Base-by-base conservation (phyloP, 2,888 invertebrate genomes). In the Trichogramma evanescens region DNA sequence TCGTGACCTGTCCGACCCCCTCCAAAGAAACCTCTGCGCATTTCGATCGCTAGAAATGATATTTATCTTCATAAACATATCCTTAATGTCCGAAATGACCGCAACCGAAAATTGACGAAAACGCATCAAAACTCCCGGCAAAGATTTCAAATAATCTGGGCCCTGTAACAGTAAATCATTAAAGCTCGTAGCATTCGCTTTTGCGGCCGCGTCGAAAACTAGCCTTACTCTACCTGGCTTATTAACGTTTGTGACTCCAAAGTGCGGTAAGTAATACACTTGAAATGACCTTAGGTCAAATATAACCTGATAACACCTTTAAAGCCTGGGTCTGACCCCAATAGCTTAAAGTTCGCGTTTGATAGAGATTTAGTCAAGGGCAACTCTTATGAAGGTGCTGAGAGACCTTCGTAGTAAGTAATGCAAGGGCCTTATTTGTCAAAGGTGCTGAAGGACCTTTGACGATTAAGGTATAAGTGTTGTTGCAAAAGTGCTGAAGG, bases 41-140 rank as follows among this genome's bases (percentile, higher is more conserved):
- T 66, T 52, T 55, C 69, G 66, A 52, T 72, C 72, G n/a, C 64
- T 65, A 6, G 59, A 49, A 0, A 56, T 13, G 5, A 73, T 68
- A 10, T 62, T 63, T 0, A 74, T 61, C 46, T 69, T 71, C 2
- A 66, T 63, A 50, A 71, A 72, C 72, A 73, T 72, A 53, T 73
- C 70, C 9, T 59, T 64, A 0, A 74, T 68, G 54, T 74, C 73
- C 0, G 71, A 57, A 68, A 67, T 51, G 62, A 77, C 65, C 3
- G 71, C 75, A 5, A 73, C 56, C 44, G 55, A 66, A 38, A 69
- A 64, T 63, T 72, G 68, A 44, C 76, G 58, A 58, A 77, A 78
- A 1, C 72, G 69, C 55, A 71, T 66, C 46, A 77, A 51, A 1
- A 75, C 70, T 4, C 71, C 71, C 1, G 70, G 54, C 52, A 77